These are phyloP conservation scores for Promerops cafer DNA, from an alignment of 2,113 vertebrate species.

Conservation along the genomic window DNA sequence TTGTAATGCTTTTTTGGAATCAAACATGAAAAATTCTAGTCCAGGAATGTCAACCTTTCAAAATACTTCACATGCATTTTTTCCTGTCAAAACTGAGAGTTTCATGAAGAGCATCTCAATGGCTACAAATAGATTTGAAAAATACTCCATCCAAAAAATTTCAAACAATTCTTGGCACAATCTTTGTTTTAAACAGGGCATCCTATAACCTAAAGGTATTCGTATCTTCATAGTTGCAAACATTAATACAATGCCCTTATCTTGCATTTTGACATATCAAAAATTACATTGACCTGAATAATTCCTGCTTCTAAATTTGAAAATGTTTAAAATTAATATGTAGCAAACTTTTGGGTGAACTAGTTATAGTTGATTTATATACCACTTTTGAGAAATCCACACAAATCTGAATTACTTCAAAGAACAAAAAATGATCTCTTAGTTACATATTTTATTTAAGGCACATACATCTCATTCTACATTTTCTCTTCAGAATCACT, in stretches of 20 bases:
- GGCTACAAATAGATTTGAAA: background rate
- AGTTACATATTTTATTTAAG: background rate
- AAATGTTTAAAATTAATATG: background rate
- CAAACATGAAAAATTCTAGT: background rate
- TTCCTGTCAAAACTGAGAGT: background rate
- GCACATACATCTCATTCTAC: background rate
- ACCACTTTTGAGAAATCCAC: background rate
- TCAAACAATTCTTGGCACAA: background rate
- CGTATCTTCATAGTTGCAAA: background rate
- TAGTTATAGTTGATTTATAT: background rate
- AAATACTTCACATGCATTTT: background rate
- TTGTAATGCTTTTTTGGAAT: background rate
- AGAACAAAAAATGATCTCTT: background rate
- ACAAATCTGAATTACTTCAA: background rate
- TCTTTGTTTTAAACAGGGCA: background rate
- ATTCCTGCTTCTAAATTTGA: background rate
- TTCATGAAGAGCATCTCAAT: background rate
- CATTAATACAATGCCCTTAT: background rate
- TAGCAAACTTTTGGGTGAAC: background rate
- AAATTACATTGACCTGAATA: background rate
- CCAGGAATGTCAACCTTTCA: background rate
- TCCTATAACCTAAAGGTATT: background rate
- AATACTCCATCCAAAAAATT: background rate
- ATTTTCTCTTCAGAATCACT: background rate
- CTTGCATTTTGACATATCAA: background rate